A percentile compares a stretch with the other conserved stretches of the same genome.
Conservation (phyloP, 2,113 vertebrate genomes). For the Pyxicephalus adspersus region DNA sequence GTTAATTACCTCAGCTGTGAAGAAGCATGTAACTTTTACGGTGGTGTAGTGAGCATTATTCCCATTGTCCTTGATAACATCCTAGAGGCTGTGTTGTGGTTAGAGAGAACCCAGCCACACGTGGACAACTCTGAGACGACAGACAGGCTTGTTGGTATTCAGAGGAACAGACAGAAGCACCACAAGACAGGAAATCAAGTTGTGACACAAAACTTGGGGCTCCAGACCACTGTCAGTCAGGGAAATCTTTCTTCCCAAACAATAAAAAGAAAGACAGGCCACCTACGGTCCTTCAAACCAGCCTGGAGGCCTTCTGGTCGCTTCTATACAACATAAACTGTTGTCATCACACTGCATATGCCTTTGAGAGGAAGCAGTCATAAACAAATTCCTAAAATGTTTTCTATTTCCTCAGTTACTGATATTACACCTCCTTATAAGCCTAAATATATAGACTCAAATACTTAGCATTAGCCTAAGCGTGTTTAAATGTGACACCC, state of each 20-base stretch:
- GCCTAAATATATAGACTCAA: too few relatives aligned
- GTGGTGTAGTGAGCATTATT: constrained; percentile 79
- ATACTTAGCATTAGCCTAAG: too few relatives aligned
- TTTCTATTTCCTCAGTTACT: background rate
- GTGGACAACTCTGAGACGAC: background rate
- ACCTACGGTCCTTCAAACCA: background rate
- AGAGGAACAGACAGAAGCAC: background rate
- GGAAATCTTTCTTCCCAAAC: background rate
- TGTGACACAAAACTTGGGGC: background rate
- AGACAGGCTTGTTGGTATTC: background rate
- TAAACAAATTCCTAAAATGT: background rate
- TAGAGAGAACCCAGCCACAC: constrained; percentile 64
- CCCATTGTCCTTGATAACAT: constrained; percentile 73
- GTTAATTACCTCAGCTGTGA: constrained; percentile 80
- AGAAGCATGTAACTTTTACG: constrained; percentile 75
- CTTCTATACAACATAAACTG: background rate
- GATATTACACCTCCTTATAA: background rate
- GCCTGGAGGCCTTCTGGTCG: constrained; percentile 40
- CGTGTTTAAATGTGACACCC: too few relatives aligned
- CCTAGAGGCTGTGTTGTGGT: constrained; percentile 66
- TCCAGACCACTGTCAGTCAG: constrained; percentile 30
- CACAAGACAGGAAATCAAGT: background rate
- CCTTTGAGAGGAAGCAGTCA: too few relatives aligned
- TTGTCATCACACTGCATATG: too few relatives aligned
- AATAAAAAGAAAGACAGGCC: constrained; percentile 31